phyloP scores from a whole-genome alignment of 2,888 invertebrate species.

The Volucella zonaria region DNA sequence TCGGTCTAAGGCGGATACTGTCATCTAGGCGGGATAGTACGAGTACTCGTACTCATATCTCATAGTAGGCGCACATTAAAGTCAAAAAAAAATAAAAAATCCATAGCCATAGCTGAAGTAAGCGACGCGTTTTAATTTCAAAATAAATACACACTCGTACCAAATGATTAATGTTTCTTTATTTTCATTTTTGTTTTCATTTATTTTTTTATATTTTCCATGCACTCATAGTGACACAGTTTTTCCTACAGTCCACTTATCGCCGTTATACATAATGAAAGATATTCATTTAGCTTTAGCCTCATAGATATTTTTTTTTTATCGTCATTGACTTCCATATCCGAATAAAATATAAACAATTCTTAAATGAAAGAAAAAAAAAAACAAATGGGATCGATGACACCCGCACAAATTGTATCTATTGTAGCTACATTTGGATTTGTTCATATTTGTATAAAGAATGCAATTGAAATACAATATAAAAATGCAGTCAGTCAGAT shows the following conservation, averaged over 20 bases:
- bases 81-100: constrained; percentile 14
- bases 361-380: constrained; percentile 2
- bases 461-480: constrained; percentile 34
- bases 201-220: constrained; percentile 28
- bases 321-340: constrained; percentile 42
- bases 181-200: constrained; percentile 8
- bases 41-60: not conserved
- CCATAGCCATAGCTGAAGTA: constrained; percentile 3
- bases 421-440: not conserved
- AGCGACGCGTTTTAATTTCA: constrained; percentile 50
- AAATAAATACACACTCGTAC: constrained; percentile 43
- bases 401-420: constrained; percentile 61
- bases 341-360: not conserved
- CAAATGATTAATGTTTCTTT: constrained; percentile 61
- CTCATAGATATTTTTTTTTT: constrained; percentile 35
- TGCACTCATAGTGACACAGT: constrained; percentile 66
- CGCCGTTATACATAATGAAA: constrained; percentile 42
- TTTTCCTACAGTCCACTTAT: constrained; percentile 52
- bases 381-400: constrained; percentile 57
- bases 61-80: constrained; percentile 23
- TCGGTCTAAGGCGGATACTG: not conserved
- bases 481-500: constrained; percentile 42
- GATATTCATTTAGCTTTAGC: constrained; percentile 38
- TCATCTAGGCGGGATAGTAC: not conserved
- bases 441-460: constrained; percentile 32